Evolutionary conservation across 2,888 invertebrate species (phyloP).

Genomic region (Lepidochitona cinerea): DNA sequence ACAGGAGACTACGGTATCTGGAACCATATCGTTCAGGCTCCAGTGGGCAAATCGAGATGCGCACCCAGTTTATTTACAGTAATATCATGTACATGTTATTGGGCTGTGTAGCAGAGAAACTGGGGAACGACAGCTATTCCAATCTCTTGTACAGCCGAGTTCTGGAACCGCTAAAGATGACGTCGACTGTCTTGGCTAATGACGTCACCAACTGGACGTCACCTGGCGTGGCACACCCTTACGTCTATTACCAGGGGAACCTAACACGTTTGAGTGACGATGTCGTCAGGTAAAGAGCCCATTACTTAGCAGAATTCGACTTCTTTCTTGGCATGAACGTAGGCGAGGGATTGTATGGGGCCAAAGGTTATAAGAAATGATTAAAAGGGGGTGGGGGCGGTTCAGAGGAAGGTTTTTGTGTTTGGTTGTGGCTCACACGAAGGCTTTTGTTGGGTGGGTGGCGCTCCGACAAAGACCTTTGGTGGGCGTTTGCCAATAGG

Average conservation of each 20-base stretch:
- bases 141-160: neutral
- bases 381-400: no score
- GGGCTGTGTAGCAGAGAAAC: slow-evolving; percentile 1
- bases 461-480: no score
- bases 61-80: neutral
- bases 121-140: neutral
- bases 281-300: neutral
- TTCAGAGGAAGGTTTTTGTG: no score
- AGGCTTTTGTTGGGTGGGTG: no score
- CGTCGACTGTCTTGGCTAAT: neutral
- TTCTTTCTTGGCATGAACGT: no score
- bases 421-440: no score
- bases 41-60: neutral
- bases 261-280: neutral
- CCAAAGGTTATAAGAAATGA: no score
- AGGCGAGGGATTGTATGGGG: no score
- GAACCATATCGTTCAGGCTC: neutral
- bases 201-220: neutral
- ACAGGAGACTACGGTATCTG: neutral
- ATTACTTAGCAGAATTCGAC: no score
- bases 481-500: no score
- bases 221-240: neutral
- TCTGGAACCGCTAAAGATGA: neutral
- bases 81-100: slow-evolving; percentile 1
- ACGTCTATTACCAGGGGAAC: neutral